These are phyloP conservation scores for Orientallactaga bullata DNA, from an alignment of 2,113 vertebrate species.

Conservation along the genomic window DNA sequence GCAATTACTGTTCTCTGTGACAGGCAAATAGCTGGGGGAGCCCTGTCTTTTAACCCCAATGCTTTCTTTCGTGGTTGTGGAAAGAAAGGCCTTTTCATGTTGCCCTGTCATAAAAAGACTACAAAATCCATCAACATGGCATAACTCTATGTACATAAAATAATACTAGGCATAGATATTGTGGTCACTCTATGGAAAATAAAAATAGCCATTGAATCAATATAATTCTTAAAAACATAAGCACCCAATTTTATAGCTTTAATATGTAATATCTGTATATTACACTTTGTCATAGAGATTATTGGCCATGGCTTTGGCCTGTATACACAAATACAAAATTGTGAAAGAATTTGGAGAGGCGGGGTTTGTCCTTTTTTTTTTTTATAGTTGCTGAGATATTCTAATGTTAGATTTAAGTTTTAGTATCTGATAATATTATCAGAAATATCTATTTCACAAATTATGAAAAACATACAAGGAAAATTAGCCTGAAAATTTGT, in stretches of 20 bases:
- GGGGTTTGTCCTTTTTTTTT: not conserved
- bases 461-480: not conserved
- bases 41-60: constrained; percentile 85
- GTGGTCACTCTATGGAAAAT: constrained; percentile 70
- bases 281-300: constrained; percentile 32
- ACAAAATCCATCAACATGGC: constrained; percentile 82
- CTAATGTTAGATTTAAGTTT: not conserved
- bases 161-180: constrained; percentile 74
- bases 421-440: not conserved
- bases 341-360: constrained; percentile 13
- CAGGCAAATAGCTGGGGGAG: constrained; percentile 85
- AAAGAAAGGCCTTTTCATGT: constrained; percentile 81
- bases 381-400: not conserved
- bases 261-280: constrained; percentile 13
- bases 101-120: constrained; percentile 82
- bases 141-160: constrained; percentile 84
- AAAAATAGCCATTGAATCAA: constrained; percentile 78
- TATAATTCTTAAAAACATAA: constrained; percentile 64
- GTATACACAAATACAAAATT: constrained; percentile 51
- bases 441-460: not conserved
- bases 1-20: constrained; percentile 86
- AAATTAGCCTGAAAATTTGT: not conserved
- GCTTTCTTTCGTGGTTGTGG: constrained; percentile 83
- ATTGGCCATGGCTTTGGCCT: not conserved
- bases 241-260: constrained; percentile 29